Evolutionary conservation across 2,888 invertebrate genomes (phyloP), one percentile per base, ranked within the genome.

Genomic region (Amphipoea lucens): DNA sequence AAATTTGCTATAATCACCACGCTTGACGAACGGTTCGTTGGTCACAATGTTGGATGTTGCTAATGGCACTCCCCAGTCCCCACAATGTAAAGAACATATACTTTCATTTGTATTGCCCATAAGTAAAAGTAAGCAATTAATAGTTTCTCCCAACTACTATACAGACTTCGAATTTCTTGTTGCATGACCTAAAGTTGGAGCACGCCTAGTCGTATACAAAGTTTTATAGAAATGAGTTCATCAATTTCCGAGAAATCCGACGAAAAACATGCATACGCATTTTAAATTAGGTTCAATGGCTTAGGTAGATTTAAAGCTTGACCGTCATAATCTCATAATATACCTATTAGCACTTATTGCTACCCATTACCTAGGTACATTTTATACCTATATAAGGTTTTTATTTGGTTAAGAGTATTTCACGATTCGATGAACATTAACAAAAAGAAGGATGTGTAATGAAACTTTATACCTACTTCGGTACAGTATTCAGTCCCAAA

Each of bases 271-370:
- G 60, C 63, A 65, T 14, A 72, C 45, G 65, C 62, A 70, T 79
- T 68, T 79, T 48, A 40, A 66, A 63, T 83, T 66, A 67, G 62
- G 79, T 76, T 76, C 68, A 83, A 74, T 66, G 69, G 54, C 75
- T 73, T 83, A 42, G 14, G 48, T 42, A 69, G 60, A 29, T 54
- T 68, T 23, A 14, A 29, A 69, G 36, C 71, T 57, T 66, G 63
- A 23, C 40, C 36, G 40, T 42, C 68, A 36, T 67, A n/a, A n/a
- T 9, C 57, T 60, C 65, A 40, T 40, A 40, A 23, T 63, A 48
- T 36, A 51, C 29, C 14, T 65, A 45, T 36, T 45, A 65, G 36
- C 36, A 65, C 5, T 65, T 77, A 45, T n/a, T 40, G 20, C 14
- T 40, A 23, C 4, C 23, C 17, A 11, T 17, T 0, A 40, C 17